Percentiles rank a stretch among this genome's conserved stretches.
Evolutionary conservation across 2,888 invertebrate species (phyloP).

Genomic region (Phragmatobia fuliginosa): DNA sequence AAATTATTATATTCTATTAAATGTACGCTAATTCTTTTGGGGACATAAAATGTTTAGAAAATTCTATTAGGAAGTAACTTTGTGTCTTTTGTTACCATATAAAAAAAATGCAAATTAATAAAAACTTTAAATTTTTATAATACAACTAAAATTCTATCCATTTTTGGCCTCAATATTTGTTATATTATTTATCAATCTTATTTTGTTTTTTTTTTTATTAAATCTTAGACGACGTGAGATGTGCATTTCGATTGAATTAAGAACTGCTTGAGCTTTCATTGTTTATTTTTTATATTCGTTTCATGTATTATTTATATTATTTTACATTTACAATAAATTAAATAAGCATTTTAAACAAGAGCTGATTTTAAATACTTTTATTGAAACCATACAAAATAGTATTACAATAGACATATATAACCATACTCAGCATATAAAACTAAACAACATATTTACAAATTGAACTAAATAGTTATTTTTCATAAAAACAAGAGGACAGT

Average conservation of each 20-base stretch:
- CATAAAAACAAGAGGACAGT: neutral
- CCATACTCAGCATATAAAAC: neutral
- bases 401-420: neutral
- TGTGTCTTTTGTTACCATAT: neutral
- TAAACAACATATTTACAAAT: constrained; percentile 43
- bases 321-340: neutral
- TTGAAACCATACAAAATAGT: neutral
- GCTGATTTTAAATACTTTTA: neutral
- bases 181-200: neutral
- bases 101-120: neutral
- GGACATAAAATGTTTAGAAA: neutral
- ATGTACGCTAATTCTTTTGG: neutral
- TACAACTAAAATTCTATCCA: neutral
- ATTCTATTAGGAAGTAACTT: neutral
- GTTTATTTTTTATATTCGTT: too few relatives aligned
- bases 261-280: too few relatives aligned
- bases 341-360: neutral
- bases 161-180: neutral
- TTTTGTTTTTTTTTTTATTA: neutral
- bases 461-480: constrained; percentile 3
- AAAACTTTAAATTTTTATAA: neutral
- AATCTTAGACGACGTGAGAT: neutral
- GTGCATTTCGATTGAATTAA: neutral
- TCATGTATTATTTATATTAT: neutral
- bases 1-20: neutral